Percentiles rank a stretch among this genome's conserved stretches.
Evolutionary conservation across 2,888 invertebrate genomes (phyloP).

Genomic region (Zygaena filipendulae): DNA sequence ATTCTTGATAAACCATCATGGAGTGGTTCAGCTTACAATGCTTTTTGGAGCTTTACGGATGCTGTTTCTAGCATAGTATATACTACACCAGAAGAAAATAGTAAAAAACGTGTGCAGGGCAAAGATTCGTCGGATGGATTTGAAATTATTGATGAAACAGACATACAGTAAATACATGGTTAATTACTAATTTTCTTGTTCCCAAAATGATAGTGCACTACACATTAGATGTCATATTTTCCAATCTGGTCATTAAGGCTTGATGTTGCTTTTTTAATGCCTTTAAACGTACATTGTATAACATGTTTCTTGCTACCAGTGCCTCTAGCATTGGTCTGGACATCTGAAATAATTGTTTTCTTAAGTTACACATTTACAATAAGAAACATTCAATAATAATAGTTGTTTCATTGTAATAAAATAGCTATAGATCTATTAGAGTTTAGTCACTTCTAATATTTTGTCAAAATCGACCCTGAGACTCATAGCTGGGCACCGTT

Average conservation of each 20-base stretch:
- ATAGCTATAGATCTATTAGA: no score
- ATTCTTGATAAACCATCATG: slow-evolving; percentile 36
- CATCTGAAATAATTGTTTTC: slow-evolving; percentile 35
- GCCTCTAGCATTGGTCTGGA: slow-evolving; percentile 61
- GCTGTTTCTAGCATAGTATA: slow-evolving; percentile 45
- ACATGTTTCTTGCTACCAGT: slow-evolving; percentile 49
- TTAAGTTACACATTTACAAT: neutral
- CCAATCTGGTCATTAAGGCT: slow-evolving; percentile 50
- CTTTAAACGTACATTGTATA: slow-evolving; percentile 45
- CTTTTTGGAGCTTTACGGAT: slow-evolving; percentile 43
- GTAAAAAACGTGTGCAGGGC: slow-evolving; percentile 42
- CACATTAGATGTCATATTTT: slow-evolving; percentile 40
- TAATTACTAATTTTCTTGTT: no score
- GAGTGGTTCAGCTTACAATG: slow-evolving; percentile 46
- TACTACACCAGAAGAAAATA: slow-evolving; percentile 27
- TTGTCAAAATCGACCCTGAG: no score
- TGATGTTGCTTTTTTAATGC: slow-evolving; percentile 57
- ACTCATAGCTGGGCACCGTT: no score
- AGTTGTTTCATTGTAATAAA: no score
- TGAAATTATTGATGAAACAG: slow-evolving; percentile 57
- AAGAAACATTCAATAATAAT: no score
- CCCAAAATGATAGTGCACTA: no score
- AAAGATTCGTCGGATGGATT: slow-evolving; percentile 58
- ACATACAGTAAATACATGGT: slow-evolving; percentile 32
- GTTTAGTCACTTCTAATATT: no score